These are phyloP conservation scores for Limanda limanda DNA, from an alignment of 2,113 vertebrate genomes.

Conservation along the genomic window DNA sequence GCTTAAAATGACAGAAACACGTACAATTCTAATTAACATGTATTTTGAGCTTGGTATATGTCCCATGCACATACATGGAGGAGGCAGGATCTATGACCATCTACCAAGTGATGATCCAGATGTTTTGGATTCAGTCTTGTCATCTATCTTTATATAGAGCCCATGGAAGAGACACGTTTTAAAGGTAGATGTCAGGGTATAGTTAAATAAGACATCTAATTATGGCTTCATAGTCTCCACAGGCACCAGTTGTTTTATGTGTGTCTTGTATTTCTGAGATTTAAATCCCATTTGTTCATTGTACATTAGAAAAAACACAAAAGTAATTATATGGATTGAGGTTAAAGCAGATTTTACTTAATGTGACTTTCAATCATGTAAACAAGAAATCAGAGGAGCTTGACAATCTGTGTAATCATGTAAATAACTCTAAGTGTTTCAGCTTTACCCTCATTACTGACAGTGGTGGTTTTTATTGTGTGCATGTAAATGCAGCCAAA, in stretches of 20 bases:
- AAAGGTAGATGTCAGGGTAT: constrained; percentile 27
- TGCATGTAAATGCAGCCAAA: constrained; percentile 34
- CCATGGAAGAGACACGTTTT: no score
- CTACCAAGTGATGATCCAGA: no score
- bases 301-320: not conserved
- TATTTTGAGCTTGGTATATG: no score
- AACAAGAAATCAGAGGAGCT: constrained; percentile 13
- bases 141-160: no score
- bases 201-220: constrained; percentile 9
- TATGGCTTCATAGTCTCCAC: not conserved
- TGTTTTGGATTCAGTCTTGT: no score
- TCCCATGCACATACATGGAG: no score
- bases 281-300: constrained; percentile 11
- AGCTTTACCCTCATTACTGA: constrained; percentile 25
- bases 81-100: no score
- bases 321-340: not conserved
- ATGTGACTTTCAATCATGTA: not conserved
- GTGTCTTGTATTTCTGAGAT: constrained; percentile 14
- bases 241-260: not conserved
- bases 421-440: constrained; percentile 25
- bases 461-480: constrained; percentile 13
- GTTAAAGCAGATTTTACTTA: constrained; percentile 5
- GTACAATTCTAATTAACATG: no score
- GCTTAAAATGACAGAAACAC: no score
- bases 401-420: constrained; percentile 17